Base-by-base conservation (phyloP, 2,113 vertebrate genomes). In the Nettapus auritus region DNA sequence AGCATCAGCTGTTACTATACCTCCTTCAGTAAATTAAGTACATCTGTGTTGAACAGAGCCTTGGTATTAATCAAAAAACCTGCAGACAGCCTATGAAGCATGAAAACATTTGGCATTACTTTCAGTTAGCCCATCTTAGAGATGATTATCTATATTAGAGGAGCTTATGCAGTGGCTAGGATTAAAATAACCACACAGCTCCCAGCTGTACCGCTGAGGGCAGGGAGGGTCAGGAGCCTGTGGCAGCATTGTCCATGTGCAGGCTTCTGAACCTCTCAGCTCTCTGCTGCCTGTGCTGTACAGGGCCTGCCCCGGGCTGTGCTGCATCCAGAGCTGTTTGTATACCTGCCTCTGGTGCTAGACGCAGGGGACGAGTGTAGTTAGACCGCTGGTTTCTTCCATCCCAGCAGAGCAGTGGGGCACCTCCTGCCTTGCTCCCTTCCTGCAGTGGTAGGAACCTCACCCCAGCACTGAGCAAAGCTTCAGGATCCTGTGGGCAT, bases 111-210 rank as follows among this genome's bases (percentile, higher is more conserved):
- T 34, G 89, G 69, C 90, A 68, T 62, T 86, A n/a, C 80, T 96
- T 89, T 83, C 97, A 93, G 55, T 89, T 92, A 94, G 78, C 48
- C 63, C 1, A 0, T 66, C 64, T 94, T 88, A 96, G 62, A 79
- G 86, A 89, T 50, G 3, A 70, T 94, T 93, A 90, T 92, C 66
- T 76, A 22, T 53, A 89, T 90, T 73, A 90, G n/a, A 93, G 53
- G 40, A 90, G 70, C 76, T 92, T 70, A 77, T 70, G 75, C n/a
- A 74, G 81, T 3, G 6, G 23, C 59, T 59, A 50, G 76, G 82
- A 96, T 93, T 87, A 90, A 93, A 88, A 69, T 56, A 79, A 40
- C 46, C 4, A 0, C 74, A 67, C 70, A 66, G 59, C 57, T 48
- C 9, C 20, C 3, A 11, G 26, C 80, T 2, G 0, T 42, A 59